A percentile compares a stretch with the other conserved stretches of the same genome.
phyloP scores from a whole-genome alignment of 1,140 invertebrate genomes.

The Theocolax elegans region DNA sequence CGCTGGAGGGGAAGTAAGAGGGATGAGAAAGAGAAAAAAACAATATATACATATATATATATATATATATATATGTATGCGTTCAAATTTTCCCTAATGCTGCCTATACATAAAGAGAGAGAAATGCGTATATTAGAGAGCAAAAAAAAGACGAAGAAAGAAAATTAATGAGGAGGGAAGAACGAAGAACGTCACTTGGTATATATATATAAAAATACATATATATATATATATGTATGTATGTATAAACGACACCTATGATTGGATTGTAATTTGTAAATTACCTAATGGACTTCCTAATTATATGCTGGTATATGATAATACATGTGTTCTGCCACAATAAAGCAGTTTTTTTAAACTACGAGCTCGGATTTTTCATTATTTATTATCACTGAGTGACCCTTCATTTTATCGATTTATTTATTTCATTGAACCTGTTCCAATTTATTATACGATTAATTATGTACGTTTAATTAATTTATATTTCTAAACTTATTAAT shows the following conservation, averaged over 20 bases:
- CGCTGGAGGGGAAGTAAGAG: not conserved
- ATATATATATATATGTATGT: no score
- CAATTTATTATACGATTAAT: no score
- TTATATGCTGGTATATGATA: slow-evolving; percentile 64
- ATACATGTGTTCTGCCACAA: slow-evolving; percentile 66
- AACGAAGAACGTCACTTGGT: no score
- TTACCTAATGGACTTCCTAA: slow-evolving; percentile 61
- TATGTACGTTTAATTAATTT: no score
- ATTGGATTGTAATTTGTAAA: slow-evolving; percentile 63
- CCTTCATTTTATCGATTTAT: not conserved
- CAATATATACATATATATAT: not conserved
- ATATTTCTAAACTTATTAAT: no score
- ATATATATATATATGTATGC: not conserved
- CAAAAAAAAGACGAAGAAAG: not conserved
- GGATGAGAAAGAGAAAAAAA: not conserved
- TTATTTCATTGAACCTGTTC: no score
- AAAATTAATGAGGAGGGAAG: no score
- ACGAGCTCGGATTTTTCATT: not conserved
- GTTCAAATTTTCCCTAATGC: not conserved
- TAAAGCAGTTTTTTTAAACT: slow-evolving; percentile 63
- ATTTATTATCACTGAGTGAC: no score
- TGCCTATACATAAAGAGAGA: slow-evolving; percentile 10
- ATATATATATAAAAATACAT: slow-evolving; percentile 13
- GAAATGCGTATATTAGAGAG: not conserved
- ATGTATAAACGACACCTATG: no score